Evolutionary conservation across 2,113 vertebrate genomes (phyloP).

Genomic region (Scalopus aquaticus): DNA sequence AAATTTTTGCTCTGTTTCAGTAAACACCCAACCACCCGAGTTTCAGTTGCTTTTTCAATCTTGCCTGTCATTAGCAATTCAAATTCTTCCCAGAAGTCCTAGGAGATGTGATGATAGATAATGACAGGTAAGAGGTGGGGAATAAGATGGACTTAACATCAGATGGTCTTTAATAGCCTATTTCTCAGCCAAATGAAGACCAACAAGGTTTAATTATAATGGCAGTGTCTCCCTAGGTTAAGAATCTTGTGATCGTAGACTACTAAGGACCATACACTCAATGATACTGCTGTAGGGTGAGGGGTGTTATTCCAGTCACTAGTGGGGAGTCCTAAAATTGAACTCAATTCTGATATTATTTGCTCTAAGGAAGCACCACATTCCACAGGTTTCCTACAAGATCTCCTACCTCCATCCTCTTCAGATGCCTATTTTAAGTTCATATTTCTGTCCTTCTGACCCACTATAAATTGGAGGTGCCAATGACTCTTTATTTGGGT

Average conservation of each 20-base stretch:
- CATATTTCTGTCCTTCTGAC: neutral
- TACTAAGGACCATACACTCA: neutral
- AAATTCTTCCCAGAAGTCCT: constrained; percentile 12
- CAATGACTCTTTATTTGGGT: neutral
- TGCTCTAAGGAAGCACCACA: neutral
- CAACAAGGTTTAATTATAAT: constrained; percentile 21
- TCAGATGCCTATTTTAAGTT: neutral
- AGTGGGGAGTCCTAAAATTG: neutral
- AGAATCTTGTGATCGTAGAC: neutral
- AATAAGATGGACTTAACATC: neutral
- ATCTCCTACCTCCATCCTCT: neutral
- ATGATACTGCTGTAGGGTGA: neutral
- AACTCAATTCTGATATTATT: neutral
- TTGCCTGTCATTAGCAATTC: constrained; percentile 31
- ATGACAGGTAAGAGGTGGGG: neutral
- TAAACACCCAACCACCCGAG: neutral
- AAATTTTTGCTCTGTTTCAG: neutral
- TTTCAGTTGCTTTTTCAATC: neutral
- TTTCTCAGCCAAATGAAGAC: constrained; percentile 36
- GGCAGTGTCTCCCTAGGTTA: neutral
- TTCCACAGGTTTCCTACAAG: neutral
- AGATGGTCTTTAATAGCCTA: neutral
- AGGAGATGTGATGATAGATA: neutral
- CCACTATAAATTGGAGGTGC: neutral
- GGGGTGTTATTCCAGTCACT: neutral